Evolutionary conservation across 1,140 invertebrate genomes (phyloP).

Genomic region (Drosophila neocordata): DNA sequence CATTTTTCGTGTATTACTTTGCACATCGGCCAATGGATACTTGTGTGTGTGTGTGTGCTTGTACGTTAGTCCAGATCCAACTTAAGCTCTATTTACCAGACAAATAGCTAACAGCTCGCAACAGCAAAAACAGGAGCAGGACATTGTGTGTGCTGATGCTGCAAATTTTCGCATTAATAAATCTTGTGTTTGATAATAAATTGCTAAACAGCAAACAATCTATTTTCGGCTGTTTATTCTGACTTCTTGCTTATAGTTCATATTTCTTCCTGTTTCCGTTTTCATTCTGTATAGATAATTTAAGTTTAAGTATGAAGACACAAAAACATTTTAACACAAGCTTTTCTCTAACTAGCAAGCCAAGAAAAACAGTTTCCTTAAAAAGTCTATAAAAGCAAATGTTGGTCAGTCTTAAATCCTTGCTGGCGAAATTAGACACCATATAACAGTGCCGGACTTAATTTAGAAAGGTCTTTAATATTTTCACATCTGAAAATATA

Average conservation of each 20-base stretch:
- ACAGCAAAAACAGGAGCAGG: constrained; percentile 21
- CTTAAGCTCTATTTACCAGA: constrained; percentile 68
- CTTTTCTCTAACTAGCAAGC: background rate
- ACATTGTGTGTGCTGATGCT: constrained; percentile 57
- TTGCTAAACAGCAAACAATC: constrained; percentile 49
- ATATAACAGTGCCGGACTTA: background rate
- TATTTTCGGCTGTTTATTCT: background rate
- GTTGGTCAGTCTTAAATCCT: background rate
- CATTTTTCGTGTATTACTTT: constrained; percentile 27
- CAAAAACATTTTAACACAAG: constrained; percentile 11
- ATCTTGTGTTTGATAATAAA: constrained; percentile 76
- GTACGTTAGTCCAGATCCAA: constrained; percentile 48
- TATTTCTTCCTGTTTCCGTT: constrained; percentile 4
- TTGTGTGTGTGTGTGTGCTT: constrained; percentile 20
- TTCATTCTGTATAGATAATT: constrained; percentile 2
- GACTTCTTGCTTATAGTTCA: background rate
- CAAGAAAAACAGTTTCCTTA: background rate
- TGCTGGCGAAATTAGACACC: background rate
- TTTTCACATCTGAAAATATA: no score
- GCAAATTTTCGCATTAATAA: constrained; percentile 76
- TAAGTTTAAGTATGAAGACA: constrained; percentile 5
- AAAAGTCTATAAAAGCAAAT: constrained; percentile 18
- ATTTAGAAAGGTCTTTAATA: no score
- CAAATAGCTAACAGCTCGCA: constrained; percentile 11
- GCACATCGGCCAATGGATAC: background rate